phyloP scores from a whole-genome alignment of 1,140 invertebrate genomes.

The Drosophila arizonae region DNA sequence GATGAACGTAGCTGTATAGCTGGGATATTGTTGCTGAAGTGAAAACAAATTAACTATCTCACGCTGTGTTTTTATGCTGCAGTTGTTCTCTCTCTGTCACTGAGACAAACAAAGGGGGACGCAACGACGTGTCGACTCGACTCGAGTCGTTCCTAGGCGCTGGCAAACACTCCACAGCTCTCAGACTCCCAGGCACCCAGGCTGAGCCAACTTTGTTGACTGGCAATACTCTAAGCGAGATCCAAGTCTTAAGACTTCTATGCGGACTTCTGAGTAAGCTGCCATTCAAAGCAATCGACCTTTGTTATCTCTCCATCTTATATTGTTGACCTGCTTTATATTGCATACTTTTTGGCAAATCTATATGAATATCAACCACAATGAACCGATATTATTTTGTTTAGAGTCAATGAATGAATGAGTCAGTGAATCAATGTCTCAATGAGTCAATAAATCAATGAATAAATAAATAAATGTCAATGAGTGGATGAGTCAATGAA shows the following conservation, averaged over 20 bases:
- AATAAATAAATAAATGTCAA: too few relatives aligned
- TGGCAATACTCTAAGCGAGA: conserved; percentile 29
- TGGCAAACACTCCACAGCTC: conserved; percentile 61
- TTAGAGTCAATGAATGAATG: too few relatives aligned
- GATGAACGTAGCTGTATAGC: conserved; percentile 29
- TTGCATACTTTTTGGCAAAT: too few relatives aligned
- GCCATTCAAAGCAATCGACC: background rate
- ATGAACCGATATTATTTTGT: too few relatives aligned
- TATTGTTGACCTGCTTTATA: background rate
- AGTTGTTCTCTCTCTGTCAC: conserved; percentile 51
- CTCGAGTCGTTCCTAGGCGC: conserved; percentile 31
- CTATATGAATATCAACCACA: too few relatives aligned
- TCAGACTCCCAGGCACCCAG: conserved; percentile 26
- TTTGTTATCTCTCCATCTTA: background rate
- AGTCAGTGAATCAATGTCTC: too few relatives aligned
- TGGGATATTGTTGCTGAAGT: conserved; percentile 74
- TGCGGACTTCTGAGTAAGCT: too few relatives aligned
- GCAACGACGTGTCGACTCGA: conserved; percentile 5
- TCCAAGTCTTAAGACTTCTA: too few relatives aligned
- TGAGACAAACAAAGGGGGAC: conserved; percentile 41
- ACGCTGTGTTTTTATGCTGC: conserved; percentile 73
- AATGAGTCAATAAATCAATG: too few relatives aligned
- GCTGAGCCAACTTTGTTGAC: conserved; percentile 63
- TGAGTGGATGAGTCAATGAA: too few relatives aligned
- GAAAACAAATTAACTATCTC: conserved; percentile 81